A percentile compares a stretch with the other conserved stretches of the same genome.
These are phyloP conservation scores for Hystrix cristata DNA, from an alignment of 2,113 vertebrate genomes.

Conservation along the genomic window DNA sequence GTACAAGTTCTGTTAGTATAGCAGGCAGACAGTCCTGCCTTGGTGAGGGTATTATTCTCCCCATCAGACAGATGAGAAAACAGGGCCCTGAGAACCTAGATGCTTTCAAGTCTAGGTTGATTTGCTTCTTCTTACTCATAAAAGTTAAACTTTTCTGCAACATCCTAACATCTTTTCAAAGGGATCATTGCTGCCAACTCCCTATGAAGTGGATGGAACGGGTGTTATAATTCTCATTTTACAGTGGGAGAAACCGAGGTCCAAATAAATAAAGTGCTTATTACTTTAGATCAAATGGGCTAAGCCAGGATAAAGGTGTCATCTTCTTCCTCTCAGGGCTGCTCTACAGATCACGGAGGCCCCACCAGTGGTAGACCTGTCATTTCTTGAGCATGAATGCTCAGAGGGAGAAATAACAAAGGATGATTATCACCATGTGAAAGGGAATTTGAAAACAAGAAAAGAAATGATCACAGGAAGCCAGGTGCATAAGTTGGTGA, in stretches of 20 bases:
- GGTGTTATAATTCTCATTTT: neutral
- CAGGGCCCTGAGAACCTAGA: neutral
- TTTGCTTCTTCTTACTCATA: neutral
- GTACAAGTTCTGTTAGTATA: neutral
- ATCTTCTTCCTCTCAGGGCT: neutral
- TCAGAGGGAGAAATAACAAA: neutral
- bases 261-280: neutral
- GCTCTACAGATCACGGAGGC: neutral
- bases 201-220: neutral
- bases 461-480: neutral
- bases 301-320: neutral
- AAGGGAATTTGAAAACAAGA: slow-evolving; percentile 14
- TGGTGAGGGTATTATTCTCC: neutral
- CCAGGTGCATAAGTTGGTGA: neutral
- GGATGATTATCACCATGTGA: neutral
- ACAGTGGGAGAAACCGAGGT: neutral
- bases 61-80: neutral
- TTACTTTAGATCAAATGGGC: neutral
- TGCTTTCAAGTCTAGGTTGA: neutral
- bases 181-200: neutral
- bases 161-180: neutral
- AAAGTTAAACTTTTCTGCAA: neutral
- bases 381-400: neutral
- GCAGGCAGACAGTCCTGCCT: neutral
- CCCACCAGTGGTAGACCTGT: neutral